Conservation (phyloP, 1,140 invertebrate species). For the Caenorhabditis briggsae region DNA sequence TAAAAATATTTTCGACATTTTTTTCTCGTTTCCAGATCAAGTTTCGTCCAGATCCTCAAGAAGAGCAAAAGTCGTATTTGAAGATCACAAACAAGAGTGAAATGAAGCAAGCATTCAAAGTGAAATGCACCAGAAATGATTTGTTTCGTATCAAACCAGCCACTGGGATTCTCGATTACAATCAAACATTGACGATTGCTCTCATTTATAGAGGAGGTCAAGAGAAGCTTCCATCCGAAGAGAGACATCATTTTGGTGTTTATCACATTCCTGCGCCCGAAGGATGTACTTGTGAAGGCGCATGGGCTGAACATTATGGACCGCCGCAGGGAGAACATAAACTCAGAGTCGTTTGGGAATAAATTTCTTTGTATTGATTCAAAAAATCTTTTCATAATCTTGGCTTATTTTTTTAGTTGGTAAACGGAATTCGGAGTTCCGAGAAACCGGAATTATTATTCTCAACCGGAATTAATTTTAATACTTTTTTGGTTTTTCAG, state of each 20-base stretch:
- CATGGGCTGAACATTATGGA: slow-evolving; percentile 66
- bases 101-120: slow-evolving; percentile 70
- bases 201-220: slow-evolving; percentile 24
- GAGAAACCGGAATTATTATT: too few species aligned
- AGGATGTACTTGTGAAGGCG: slow-evolving; percentile 68
- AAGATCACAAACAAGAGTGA: slow-evolving; percentile 70
- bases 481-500: too few species aligned
- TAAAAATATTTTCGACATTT: too few species aligned
- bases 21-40: slow-evolving; percentile 37
- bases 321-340: slow-evolving; percentile 60
- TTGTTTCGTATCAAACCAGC: slow-evolving; percentile 69
- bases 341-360: slow-evolving; percentile 81
- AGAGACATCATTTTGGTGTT: slow-evolving; percentile 69
- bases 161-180: slow-evolving; percentile 68
- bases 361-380: too few species aligned
- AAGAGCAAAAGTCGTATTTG: slow-evolving; percentile 63
- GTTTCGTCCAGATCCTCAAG: slow-evolving; percentile 64
- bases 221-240: slow-evolving; percentile 38
- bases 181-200: neutral
- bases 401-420: too few species aligned
- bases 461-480: too few species aligned
- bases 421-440: too few species aligned
- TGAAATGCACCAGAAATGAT: slow-evolving; percentile 71
- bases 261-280: slow-evolving; percentile 73
- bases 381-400: too few species aligned